Evolutionary conservation across 1,140 invertebrate genomes (phyloP).

Genomic region (Drosophila nebulosa): DNA sequence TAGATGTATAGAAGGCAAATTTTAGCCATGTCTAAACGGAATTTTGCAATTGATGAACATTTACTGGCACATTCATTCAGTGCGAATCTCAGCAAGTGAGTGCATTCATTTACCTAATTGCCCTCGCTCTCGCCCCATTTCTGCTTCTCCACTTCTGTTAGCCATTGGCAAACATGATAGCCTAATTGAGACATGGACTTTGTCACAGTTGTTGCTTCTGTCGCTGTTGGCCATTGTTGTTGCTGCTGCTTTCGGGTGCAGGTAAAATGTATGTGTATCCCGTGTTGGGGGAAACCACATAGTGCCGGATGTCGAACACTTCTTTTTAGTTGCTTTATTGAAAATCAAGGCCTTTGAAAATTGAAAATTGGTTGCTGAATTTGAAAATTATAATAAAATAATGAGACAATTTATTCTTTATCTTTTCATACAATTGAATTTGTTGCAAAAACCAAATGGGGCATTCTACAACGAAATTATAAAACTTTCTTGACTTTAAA

Average conservation of each 20-base stretch:
- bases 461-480: too few species aligned
- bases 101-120: slow-evolving; percentile 65
- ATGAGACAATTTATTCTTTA: too few species aligned
- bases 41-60: neutral
- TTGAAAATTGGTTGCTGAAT: too few species aligned
- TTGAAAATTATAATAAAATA: too few species aligned
- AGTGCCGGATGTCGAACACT: slow-evolving; percentile 8
- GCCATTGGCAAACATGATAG: slow-evolving; percentile 49
- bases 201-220: slow-evolving; percentile 62
- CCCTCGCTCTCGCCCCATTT: slow-evolving; percentile 25
- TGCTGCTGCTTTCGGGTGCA: slow-evolving; percentile 23
- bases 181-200: slow-evolving; percentile 77
- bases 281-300: slow-evolving; percentile 8
- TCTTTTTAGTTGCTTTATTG: neutral
- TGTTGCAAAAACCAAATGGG: too few species aligned
- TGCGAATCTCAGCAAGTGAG: slow-evolving; percentile 12
- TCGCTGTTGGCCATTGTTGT: slow-evolving; percentile 10
- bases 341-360: neutral
- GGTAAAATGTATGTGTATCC: slow-evolving; percentile 37
- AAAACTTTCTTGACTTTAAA: too few species aligned
- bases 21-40: neutral
- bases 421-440: too few species aligned
- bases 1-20: too few species aligned
- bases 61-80: neutral
- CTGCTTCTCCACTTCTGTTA: slow-evolving; percentile 10